Evolutionary conservation across 2,888 invertebrate species (phyloP).

Genomic region (Colletes collaris): DNA sequence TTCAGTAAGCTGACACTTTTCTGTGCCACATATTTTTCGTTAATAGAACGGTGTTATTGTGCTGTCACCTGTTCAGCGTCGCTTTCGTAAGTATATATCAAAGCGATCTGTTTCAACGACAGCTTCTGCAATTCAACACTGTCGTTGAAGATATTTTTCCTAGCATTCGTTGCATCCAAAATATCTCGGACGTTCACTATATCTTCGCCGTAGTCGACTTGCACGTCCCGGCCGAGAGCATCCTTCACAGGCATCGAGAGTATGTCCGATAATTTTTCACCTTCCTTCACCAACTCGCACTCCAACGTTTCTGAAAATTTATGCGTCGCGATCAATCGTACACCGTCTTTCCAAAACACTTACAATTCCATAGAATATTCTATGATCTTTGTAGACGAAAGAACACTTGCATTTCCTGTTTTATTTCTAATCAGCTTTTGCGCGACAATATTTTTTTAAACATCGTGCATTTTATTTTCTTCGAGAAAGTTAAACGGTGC

Average conservation of each 20-base stretch:
- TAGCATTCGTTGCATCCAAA: conserved; percentile 88
- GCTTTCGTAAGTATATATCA: conserved; percentile 90
- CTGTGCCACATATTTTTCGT: background rate
- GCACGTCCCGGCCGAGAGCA: conserved; percentile 88
- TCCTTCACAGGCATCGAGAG: conserved; percentile 91
- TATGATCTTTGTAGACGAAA: no score
- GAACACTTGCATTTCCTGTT: no score
- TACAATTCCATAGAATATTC: no score
- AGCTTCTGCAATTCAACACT: conserved; percentile 90
- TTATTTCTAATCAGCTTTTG: no score
- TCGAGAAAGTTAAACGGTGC: no score
- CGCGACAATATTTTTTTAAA: no score
- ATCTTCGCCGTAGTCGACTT: conserved; percentile 89
- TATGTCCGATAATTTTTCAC: conserved; percentile 90
- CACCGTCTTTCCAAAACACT: no score
- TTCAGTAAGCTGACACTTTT: background rate
- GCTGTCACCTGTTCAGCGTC: conserved; percentile 88
- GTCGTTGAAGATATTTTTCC: conserved; percentile 89
- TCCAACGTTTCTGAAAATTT: conserved; percentile 86
- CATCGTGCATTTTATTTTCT: no score
- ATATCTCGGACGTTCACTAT: conserved; percentile 89
- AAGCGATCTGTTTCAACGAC: conserved; percentile 90
- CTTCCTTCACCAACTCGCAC: conserved; percentile 88
- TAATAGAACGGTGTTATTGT: background rate
- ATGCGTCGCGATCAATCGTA: background rate